Percentiles rank a stretch among this genome's conserved stretches.
Evolutionary conservation across 1,140 invertebrate species (phyloP).

Genomic region (Cotesia chilonis): DNA sequence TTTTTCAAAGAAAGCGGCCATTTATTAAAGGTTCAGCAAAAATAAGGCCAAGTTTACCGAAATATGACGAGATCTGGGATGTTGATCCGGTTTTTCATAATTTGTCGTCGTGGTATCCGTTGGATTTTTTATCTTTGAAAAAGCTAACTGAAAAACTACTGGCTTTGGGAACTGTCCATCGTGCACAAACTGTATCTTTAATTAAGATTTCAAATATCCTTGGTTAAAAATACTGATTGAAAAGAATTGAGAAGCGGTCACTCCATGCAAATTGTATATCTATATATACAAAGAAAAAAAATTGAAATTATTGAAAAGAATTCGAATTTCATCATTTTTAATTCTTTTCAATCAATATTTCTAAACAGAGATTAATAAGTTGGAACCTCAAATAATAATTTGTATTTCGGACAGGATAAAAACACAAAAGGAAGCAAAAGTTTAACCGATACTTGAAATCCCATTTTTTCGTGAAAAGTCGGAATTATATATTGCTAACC

Average conservation of each 20-base stretch:
- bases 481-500: background rate
- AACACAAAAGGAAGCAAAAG: background rate
- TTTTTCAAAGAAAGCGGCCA: too few relatives aligned
- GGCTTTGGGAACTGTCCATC: constrained; percentile 35
- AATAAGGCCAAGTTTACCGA: constrained; percentile 35
- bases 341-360: too few relatives aligned
- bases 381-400: background rate
- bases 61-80: constrained; percentile 44
- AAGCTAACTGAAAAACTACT: constrained; percentile 36
- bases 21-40: constrained; percentile 40
- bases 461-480: background rate
- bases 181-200: constrained; percentile 37
- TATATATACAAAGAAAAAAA: too few relatives aligned
- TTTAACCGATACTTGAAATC: background rate
- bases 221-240: too few relatives aligned
- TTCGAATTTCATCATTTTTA: too few relatives aligned
- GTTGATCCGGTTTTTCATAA: constrained; percentile 35
- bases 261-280: too few relatives aligned
- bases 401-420: background rate
- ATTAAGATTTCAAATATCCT: constrained; percentile 39
- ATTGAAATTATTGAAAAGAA: too few relatives aligned
- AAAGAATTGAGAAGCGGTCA: too few relatives aligned
- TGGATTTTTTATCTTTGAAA: constrained; percentile 23
- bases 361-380: constrained; percentile 33
- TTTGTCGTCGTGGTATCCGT: constrained; percentile 33